Base-by-base conservation (phyloP, 2,888 invertebrate genomes). In the Autographa gamma region DNA sequence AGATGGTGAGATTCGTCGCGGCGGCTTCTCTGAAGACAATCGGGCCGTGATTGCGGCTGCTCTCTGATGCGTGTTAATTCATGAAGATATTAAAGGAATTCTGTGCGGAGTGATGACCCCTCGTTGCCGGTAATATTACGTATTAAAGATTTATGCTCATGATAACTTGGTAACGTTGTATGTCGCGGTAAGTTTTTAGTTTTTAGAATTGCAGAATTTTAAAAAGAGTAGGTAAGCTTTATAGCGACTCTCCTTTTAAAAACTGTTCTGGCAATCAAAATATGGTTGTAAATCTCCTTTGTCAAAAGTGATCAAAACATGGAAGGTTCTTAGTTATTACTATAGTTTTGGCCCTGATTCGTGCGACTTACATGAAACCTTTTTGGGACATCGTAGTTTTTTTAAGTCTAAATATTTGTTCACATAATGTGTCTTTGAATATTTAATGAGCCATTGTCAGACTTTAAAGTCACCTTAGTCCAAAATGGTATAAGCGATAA, bases 1-100 rank as follows among this genome's bases (percentile, higher is more conserved):
- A 77, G 80, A 76, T 86, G 78, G 76, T 69, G 76, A 73, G 88
- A 86, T 89, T 88, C 85, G 89, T 86, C 79, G 80, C 84, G 87
- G 83, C 81, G 89, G 86, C 80, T 85, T 85, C 82, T 82, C 83
- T 76, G 82, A 87, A 86, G 86, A 90, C 87, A 88, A 89, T 88
- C 85, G 85, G 74, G 67, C 79, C 81, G 84, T 87, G 91, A 91
- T 90, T 89, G 87, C 88, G 81, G 83, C 79, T 83, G 85, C 77
- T 84, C 84, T 85, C 80, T 85, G 87, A 89, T 89, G 85, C 85
- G 79, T 86, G 86, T 88, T 83, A 83, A 83, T 83, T 84, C 83
- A 83, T 80, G 78, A 81, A 80, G 81, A 82, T 84, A 81, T 84
- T 77, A 84, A 79, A 81, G 75, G 72, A 77, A 82, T 84, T 77